These are phyloP conservation scores for Nannoperca australis DNA, from an alignment of 2,797 vertebrate species.

Conservation along the genomic window DNA sequence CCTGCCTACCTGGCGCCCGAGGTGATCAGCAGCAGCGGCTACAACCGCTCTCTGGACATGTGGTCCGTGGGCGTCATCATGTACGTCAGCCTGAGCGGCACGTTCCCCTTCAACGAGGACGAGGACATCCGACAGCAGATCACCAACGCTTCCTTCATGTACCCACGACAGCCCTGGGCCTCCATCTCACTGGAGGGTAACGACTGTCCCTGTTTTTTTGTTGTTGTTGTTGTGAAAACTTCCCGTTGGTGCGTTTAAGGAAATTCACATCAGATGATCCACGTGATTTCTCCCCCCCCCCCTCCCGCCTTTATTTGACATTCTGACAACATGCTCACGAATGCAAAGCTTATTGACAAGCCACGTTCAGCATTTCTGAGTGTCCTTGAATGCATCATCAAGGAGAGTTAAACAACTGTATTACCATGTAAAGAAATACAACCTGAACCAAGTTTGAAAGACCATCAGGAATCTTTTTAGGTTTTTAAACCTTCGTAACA, in stretches of 20 bases:
- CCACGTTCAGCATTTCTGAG: background rate
- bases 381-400: conserved; percentile 24
- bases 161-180: conserved; percentile 82
- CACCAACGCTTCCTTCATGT: conserved; percentile 87
- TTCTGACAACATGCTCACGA: background rate
- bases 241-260: background rate
- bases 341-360: background rate
- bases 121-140: conserved; percentile 88
- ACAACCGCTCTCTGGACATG: conserved; percentile 89
- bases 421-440: too few relatives aligned
- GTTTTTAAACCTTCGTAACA: background rate
- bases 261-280: background rate
- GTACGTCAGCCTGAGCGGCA: conserved; percentile 87
- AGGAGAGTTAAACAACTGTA: too few relatives aligned
- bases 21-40: conserved; percentile 83
- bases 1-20: conserved; percentile 87
- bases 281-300: too few relatives aligned
- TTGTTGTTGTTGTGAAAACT: background rate
- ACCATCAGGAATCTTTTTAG: background rate
- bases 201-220: rapidly evolving
- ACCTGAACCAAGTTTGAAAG: too few relatives aligned
- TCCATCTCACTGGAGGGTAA: conserved; percentile 78
- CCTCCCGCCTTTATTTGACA: too few relatives aligned
- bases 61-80: conserved; percentile 86
- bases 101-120: conserved; percentile 88